Evolutionary conservation across 2,113 vertebrate genomes (phyloP), one percentile per base, ranked within the genome.

Genomic region (Ochotona princeps): DNA sequence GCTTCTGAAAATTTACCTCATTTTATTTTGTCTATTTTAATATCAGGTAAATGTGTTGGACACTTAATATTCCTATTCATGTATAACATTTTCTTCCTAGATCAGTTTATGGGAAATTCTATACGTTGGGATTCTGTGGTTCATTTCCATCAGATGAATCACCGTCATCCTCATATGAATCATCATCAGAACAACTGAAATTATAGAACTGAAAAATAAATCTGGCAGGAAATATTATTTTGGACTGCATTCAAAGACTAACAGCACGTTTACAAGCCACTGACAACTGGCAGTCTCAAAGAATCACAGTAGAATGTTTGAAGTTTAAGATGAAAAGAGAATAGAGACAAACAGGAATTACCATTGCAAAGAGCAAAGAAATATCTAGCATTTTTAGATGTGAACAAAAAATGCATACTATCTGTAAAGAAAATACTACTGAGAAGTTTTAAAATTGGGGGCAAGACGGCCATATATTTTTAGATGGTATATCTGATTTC

Each of bases 121-220:
- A 26, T 72, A 89, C 60, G 87, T 83, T 92, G 28, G 32, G 51
- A 93, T 92, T 38, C 63, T 61, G 69, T 95, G 87, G 88, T 85
- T 96, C 74, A 85, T 60, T 89, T 89, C 78, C 85, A 89, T 76
- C 69, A 83, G 79, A 97, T 96, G 96, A 97, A 94, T 96, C 94
- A 96, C 67, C 23, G 67, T 96, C 92, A 96, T 85, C n/a, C 70
- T 89, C 75, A 63, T n/a, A 93, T 96, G 96, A 97, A 83, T 97
- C 95, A 96, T 85, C 79, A 76, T n/a, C 82, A 90, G 88, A 87
- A 89, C 51, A 89, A 95, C 26, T 79, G 17, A 94, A 92, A 96
- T 81, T 84, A 93, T 1, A 96, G 74, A 88, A 81, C 51, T 86
- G 72, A 94, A 96, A 93, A 83, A 72, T 85, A 74, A 30, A 78